Evolutionary conservation across 2,797 vertebrate species (phyloP), one percentile per base, ranked within the genome.

Genomic region (Sebastes minor): DNA sequence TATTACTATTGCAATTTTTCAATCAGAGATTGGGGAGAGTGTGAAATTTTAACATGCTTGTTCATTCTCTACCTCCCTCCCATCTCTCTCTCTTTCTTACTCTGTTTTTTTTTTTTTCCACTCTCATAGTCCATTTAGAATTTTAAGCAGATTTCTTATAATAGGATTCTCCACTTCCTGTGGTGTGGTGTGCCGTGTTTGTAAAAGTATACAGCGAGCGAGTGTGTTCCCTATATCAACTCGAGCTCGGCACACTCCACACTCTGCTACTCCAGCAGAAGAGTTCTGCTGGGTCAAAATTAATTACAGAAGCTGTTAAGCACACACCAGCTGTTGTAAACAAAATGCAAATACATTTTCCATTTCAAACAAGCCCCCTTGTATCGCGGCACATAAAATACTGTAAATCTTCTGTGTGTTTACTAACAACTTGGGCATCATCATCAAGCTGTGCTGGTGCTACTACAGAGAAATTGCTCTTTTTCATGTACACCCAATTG

Each of bases 261-360:
- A 86, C 86, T 80, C 77, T 61, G 85, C 84, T 88, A 67, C 89
- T 88, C 80, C 81, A 88, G 80, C 74, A 74, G 89, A 90, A 88
- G 86, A 90, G 83, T 93, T 95, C 79, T 82, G 79, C 91, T 91
- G 80, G 94, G 94, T 95, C 94, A 93, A 92, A 95, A 94, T 94
- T 93, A 95, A 96, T 95, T 95, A 95, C 90, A 83, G 84, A 91
- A 92, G 90, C 89, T 93, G 92, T 91, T 95, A 91, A 94, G 93
- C 89, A 92, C 89, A 93, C 91, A 94, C 91, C 94, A 94, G 94
- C 92, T 93, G 92, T 89, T 93, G 94, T 94, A 95, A 95, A 95
- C 94, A 95, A 94, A 46, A 95, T 86, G 86, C 92, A 94, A 95
- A 94, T 94, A 88, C 77, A 88, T 94, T 94, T 46, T 92, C 89